Evolutionary conservation across 35 echinoderm and acorn worm genomes (phyloP), one percentile per base, ranked within the genome.

Genomic region (Diadema setosum): DNA sequence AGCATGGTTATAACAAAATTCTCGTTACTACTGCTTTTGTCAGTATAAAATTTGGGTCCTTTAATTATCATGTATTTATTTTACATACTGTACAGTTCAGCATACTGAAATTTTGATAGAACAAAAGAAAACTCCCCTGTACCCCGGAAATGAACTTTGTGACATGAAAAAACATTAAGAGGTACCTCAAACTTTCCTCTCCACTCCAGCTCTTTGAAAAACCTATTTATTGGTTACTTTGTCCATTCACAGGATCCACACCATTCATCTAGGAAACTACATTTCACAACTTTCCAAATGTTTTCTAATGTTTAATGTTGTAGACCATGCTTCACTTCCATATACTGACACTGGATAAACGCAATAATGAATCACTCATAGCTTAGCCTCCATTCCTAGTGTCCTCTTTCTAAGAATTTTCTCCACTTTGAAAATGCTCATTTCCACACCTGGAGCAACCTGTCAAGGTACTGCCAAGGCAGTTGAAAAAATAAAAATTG

Each of bases 241-340:
- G 63, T 67, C 63, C 11, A 27, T 67, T 26, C 63, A 67, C 29
- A 26, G 63, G 29, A 67, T 67, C 11, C 63, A 14, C 63, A 67
- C 26, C 11, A 67, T 67, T 6, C 11, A 26, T 67, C 63, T 11
- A 27, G 6, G 63, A 26, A 67, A 67, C 26, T 26, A 67, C 63
- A 27, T 67, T 67, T 67, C 63, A 67, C 63, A 67, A 12, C 26
- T 67, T 26, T 67, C 26, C 63, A 67, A 67, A 67, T 27, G 63
- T 27, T 67, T 67, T 67, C 63, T 67, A 11, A 67, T 67, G 11
- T 67, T 26, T 67, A 27, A 67, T 67, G 63, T 67, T 11, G 29
- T 67, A 14, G 11, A 67, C 63, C 63, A 67, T 67, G 63, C 63
- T 67, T 67, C 63, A 67, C 63, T 67, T 67, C 63, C 63, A 67